A percentile compares a stretch with the other conserved stretches of the same genome.
Evolutionary conservation across 2,113 vertebrate species (phyloP).

Genomic region (Tamias sibiricus): DNA sequence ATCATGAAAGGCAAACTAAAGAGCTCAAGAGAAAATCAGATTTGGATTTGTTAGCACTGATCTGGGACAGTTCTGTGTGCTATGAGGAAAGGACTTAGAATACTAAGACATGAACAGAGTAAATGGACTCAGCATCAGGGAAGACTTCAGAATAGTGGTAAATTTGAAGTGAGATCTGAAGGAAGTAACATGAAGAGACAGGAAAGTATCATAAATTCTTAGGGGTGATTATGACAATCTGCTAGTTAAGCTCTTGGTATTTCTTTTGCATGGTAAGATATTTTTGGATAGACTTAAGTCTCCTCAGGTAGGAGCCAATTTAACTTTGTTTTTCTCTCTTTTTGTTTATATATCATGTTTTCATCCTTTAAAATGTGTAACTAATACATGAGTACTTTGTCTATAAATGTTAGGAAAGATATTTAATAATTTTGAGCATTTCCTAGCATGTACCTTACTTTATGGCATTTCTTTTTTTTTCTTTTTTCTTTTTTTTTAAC

Average conservation of each 20-base stretch:
- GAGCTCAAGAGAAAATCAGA: neutral
- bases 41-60: neutral
- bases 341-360: neutral
- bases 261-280: neutral
- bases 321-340: neutral
- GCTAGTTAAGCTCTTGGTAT: neutral
- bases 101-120: neutral
- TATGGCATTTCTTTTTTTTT: slow-evolving; percentile 18
- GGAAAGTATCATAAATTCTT: neutral
- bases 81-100: neutral
- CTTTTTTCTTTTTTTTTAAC: neutral
- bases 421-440: neutral
- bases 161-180: neutral
- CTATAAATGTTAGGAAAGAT: slow-evolving; percentile 45
- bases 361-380: neutral
- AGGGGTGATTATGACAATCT: neutral
- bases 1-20: neutral
- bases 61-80: neutral
- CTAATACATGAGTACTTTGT: neutral
- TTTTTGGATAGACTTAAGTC: neutral
- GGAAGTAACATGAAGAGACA: neutral
- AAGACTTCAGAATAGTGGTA: neutral
- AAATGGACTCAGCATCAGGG: neutral
- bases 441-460: neutral
- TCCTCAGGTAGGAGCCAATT: neutral